Evolutionary conservation across 2,797 vertebrate species (phyloP).

Genomic region (Nannoperca australis): DNA sequence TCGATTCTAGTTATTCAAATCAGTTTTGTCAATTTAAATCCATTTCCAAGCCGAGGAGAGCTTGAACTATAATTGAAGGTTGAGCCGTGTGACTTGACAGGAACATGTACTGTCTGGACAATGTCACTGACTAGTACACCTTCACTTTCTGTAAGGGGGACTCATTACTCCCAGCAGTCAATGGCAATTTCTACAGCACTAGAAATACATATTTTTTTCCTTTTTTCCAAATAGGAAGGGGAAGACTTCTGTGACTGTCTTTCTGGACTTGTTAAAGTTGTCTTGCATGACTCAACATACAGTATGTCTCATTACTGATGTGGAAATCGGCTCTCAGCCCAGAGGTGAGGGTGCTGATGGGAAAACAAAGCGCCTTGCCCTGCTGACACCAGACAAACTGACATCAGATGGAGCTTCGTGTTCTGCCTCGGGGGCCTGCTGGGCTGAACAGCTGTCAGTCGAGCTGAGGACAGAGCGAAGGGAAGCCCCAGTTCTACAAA

Average conservation of each 20-base stretch:
- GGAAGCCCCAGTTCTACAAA: slow-evolving; percentile 56
- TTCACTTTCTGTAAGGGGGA: slow-evolving; percentile 50
- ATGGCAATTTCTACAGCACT: slow-evolving; percentile 30
- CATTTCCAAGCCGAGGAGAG: neutral
- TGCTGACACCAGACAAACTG: slow-evolving; percentile 76
- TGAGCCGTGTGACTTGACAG: slow-evolving; percentile 48
- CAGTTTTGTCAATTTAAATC: slow-evolving; percentile 27
- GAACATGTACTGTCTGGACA: slow-evolving; percentile 50
- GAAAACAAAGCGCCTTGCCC: slow-evolving; percentile 72
- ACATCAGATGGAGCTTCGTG: slow-evolving; percentile 73
- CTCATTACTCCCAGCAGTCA: slow-evolving; percentile 68
- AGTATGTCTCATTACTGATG: slow-evolving; percentile 54
- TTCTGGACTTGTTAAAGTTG: slow-evolving; percentile 58
- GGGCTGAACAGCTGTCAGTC: slow-evolving; percentile 74
- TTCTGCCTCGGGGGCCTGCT: slow-evolving; percentile 69
- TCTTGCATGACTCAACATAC: slow-evolving; percentile 38
- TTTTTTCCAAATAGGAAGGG: slow-evolving; percentile 29
- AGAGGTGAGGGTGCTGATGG: slow-evolving; percentile 63
- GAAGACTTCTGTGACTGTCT: slow-evolving; percentile 42
- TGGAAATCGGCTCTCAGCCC: slow-evolving; percentile 41
- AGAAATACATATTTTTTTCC: slow-evolving; percentile 26
- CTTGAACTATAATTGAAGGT: slow-evolving; percentile 40
- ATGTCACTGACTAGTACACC: slow-evolving; percentile 59
- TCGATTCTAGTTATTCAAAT: neutral
- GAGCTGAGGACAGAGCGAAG: slow-evolving; percentile 39